A percentile compares a stretch with the other conserved stretches of the same genome.
Conservation (phyloP, 2,888 invertebrate species). For the Agelastica alni region DNA sequence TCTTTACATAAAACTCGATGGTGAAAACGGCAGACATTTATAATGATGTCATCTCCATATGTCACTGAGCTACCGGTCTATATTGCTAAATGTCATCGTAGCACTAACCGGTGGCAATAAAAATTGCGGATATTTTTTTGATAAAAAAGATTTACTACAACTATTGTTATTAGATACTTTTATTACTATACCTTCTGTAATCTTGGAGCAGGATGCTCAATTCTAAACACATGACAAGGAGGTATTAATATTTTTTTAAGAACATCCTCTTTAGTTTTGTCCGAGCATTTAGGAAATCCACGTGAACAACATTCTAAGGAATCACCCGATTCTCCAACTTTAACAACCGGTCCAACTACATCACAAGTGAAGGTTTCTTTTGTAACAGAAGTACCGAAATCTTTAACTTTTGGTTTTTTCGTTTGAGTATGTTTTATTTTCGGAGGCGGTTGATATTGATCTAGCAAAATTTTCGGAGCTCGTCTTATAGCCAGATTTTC, state of each 20-base stretch:
- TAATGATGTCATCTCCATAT: too few species aligned
- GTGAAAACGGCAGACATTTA: too few species aligned
- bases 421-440: slow-evolving; percentile 24
- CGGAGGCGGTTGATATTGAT: slow-evolving; percentile 15
- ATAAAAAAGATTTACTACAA: too few species aligned
- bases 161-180: not conserved
- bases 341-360: slow-evolving; percentile 20
- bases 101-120: too few species aligned
- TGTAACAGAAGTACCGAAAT: slow-evolving; percentile 10
- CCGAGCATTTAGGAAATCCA: not conserved
- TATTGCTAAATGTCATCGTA: too few species aligned
- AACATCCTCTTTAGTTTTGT: slow-evolving; percentile 16
- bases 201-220: slow-evolving; percentile 2
- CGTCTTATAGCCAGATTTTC: slow-evolving; percentile 38
- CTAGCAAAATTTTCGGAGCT: slow-evolving; percentile 37
- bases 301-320: not conserved
- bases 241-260: slow-evolving; percentile 23
- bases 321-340: not conserved
- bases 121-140: too few species aligned
- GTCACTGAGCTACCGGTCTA: too few species aligned
- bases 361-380: not conserved
- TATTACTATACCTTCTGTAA: not conserved
- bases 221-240: slow-evolving; percentile 3
- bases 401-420: slow-evolving; percentile 7
- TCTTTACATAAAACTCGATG: too few species aligned